Conservation (phyloP, 2,888 invertebrate genomes). For the Trichopria drosophilae region DNA sequence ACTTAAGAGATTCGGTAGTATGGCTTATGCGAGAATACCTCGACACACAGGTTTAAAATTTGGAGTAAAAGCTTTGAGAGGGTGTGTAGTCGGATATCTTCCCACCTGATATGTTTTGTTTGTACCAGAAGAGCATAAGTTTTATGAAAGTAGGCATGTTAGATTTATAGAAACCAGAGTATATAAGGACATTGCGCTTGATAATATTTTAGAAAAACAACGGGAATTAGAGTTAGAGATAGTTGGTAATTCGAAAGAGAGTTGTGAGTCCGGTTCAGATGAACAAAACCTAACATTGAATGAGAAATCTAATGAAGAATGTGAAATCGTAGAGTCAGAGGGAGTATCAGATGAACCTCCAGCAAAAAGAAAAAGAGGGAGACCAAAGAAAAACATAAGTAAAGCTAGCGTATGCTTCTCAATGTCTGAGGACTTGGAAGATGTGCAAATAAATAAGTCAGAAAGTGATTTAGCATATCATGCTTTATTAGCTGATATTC, state of each 20-base stretch:
- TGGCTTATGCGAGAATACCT: conserved; percentile 17
- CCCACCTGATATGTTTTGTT: conserved; percentile 15
- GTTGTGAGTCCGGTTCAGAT: no score
- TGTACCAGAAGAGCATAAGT: no score
- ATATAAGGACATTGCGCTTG: conserved; percentile 20
- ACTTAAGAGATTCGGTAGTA: conserved; percentile 14
- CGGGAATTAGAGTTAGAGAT: no score
- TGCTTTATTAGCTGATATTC: conserved; percentile 7
- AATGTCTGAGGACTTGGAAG: neutral
- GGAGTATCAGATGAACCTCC: conserved; percentile 1
- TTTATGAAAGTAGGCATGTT: conserved; percentile 26
- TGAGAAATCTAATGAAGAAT: no score
- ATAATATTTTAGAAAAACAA: neutral
- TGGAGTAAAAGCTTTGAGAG: conserved; percentile 21
- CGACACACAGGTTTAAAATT: no score
- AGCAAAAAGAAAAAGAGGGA: no score
- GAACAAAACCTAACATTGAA: no score
- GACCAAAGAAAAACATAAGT: neutral
- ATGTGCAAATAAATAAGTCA: neutral
- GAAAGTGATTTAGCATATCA: no score
- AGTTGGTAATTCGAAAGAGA: no score
- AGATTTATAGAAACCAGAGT: conserved; percentile 27
- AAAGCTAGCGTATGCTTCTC: neutral
- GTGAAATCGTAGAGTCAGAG: neutral
- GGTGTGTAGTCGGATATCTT: neutral